Base-by-base conservation (phyloP, 2,888 invertebrate genomes). In the Seira sanloemensis region DNA sequence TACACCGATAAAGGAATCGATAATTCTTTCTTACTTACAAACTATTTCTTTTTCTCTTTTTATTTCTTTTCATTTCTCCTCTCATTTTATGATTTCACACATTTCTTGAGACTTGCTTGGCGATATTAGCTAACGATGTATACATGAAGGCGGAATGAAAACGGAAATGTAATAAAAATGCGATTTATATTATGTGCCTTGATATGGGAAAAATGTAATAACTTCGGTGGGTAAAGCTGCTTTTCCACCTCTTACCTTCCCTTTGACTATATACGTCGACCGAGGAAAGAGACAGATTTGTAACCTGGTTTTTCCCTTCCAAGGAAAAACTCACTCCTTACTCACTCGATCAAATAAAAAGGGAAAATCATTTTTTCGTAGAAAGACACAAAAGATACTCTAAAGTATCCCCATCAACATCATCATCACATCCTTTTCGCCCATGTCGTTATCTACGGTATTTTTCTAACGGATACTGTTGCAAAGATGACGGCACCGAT, bases 131-230 rank as follows among this genome's bases (percentile, higher is more conserved):
- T n/a, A n/a, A n/a, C n/a, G n/a, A n/a, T n/a, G n/a, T n/a, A n/a
- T n/a, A n/a, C n/a, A n/a, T n/a, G n/a, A n/a, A n/a, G n/a, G n/a
- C n/a, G n/a, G n/a, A n/a, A n/a, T n/a, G n/a, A n/a, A n/a, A n/a
- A n/a, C n/a, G 65, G 37, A 74, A 75, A 75, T 24, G 75, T 73
- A 80, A 80, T 80, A 80, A 80, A 79, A 79, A 73, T 50, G 21
- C 79, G 73, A 79, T 79, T 79, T 79, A 79, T 79, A 69, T 58
- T 75, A 80, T 75, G 75, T 46, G 27, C 66, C 27, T 66, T 75
- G 19, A 1, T 26, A 21, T 62, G 25, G n/a, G 12, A 25, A 73
- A 26, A 18, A 23, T 46, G 12, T 71, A 71, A 1, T 25, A 23
- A 67, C 9, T 24, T 9, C 25, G n/a, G 1, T 1, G 9, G 16